A percentile compares a stretch with the other conserved stretches of the same genome.
These are phyloP conservation scores for Sylvietta virens DNA, from an alignment of 2,113 vertebrate species.

Conservation along the genomic window DNA sequence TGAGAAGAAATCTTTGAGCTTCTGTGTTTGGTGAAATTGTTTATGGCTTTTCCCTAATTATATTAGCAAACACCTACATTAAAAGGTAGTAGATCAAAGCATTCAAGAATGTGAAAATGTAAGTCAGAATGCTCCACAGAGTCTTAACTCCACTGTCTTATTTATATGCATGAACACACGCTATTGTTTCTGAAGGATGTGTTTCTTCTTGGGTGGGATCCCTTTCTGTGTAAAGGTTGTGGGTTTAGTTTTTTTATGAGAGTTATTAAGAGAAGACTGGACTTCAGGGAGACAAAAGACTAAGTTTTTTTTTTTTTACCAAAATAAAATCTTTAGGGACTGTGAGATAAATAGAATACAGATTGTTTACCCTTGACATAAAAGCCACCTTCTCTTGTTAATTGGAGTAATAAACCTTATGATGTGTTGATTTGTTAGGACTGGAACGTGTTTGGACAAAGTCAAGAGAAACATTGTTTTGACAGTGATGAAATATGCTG, in stretches of 20 bases:
- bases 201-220: neutral
- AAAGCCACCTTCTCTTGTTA: neutral
- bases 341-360: neutral
- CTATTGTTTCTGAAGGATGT: constrained; percentile 19
- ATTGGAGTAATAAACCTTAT: neutral
- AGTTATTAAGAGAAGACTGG: neutral
- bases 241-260: neutral
- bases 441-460: neutral
- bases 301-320: neutral
- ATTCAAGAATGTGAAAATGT: neutral
- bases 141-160: neutral
- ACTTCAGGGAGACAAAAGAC: neutral
- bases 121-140: neutral
- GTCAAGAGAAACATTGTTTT: neutral
- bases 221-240: neutral
- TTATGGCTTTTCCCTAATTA: constrained; percentile 35
- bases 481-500: neutral
- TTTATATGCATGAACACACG: neutral
- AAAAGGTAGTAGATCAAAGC: constrained; percentile 47
- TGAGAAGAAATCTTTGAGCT: neutral
- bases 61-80: constrained; percentile 20
- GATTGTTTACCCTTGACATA: neutral
- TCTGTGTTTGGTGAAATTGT: neutral
- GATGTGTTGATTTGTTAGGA: neutral
- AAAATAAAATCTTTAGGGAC: neutral